Conservation (phyloP, 2,797 vertebrate genomes). For the Nyctibius grandis region DNA sequence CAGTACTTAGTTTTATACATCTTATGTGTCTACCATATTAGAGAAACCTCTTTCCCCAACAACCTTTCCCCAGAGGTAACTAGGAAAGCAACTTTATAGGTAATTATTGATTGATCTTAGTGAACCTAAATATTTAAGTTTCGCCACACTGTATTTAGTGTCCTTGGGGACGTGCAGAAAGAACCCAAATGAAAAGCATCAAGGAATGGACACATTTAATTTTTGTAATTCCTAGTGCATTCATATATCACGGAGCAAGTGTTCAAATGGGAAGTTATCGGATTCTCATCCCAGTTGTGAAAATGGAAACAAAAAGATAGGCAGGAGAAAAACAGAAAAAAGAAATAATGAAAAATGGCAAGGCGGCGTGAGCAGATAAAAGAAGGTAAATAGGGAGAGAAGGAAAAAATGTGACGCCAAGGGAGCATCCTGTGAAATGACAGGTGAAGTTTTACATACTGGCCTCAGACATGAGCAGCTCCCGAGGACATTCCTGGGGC, state of each 20-base stretch:
- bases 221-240: background rate
- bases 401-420: background rate
- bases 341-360: background rate
- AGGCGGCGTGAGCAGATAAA: accelerated
- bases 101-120: background rate
- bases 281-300: background rate
- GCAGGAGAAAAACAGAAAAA: background rate
- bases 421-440: background rate
- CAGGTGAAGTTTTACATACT: background rate
- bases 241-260: background rate
- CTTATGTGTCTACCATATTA: background rate
- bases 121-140: background rate
- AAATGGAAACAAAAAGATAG: background rate
- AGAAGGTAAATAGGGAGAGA: background rate
- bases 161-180: background rate
- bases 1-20: background rate
- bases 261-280: background rate
- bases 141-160: background rate
- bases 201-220: background rate
- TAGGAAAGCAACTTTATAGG: background rate
- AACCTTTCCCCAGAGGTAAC: background rate
- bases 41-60: background rate
- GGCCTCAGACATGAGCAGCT: background rate
- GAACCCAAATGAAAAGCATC: background rate
- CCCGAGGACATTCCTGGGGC: accelerated